Conservation (phyloP, 1,140 invertebrate species). For the Eueides isabella region DNA sequence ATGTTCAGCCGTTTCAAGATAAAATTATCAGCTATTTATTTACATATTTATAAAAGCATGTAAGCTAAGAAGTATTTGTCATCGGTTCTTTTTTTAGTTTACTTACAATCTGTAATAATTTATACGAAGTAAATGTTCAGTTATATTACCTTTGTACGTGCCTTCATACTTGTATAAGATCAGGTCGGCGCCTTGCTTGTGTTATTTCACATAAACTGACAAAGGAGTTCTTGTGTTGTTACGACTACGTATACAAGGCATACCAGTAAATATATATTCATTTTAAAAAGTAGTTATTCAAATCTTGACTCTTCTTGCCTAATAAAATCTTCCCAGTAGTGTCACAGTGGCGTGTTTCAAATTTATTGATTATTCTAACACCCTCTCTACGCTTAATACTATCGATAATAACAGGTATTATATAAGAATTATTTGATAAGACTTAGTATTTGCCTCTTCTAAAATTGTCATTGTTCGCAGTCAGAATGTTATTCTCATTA, state of each 20-base stretch:
- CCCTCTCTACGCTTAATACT: too few relatives aligned
- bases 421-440: background rate
- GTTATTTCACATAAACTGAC: constrained; percentile 17
- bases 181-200: constrained; percentile 7
- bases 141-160: constrained; percentile 1
- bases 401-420: too few relatives aligned
- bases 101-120: background rate
- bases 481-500: background rate
- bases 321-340: too few relatives aligned
- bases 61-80: too few relatives aligned
- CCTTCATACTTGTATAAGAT: constrained; percentile 15
- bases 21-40: too few relatives aligned
- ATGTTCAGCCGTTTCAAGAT: too few relatives aligned
- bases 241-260: background rate
- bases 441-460: background rate
- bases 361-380: too few relatives aligned
- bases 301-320: too few relatives aligned
- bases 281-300: too few relatives aligned
- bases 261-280: background rate
- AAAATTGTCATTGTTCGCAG: background rate
- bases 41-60: too few relatives aligned
- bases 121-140: background rate
- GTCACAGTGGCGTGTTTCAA: too few relatives aligned
- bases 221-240: constrained; percentile 23
- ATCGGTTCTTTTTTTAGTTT: too few relatives aligned